Percentiles rank a stretch among this genome's conserved stretches.
Evolutionary conservation across 2,888 invertebrate species (phyloP).

Genomic region (Sturmia bella): DNA sequence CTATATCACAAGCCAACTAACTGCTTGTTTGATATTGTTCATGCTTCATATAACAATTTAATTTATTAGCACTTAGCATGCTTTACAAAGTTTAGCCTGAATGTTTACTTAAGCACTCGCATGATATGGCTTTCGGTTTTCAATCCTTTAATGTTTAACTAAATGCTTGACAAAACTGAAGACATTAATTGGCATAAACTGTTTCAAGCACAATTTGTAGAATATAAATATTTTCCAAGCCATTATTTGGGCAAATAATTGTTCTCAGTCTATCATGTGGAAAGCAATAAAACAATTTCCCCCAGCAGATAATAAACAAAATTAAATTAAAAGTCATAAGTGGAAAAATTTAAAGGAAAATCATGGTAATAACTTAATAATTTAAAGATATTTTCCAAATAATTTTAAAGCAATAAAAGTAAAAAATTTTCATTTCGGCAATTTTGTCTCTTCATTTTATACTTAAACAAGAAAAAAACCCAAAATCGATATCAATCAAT

Average conservation of each 20-base stretch:
- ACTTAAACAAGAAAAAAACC: not conserved
- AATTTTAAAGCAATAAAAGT: too few species aligned
- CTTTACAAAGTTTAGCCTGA: not conserved
- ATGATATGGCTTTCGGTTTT: not conserved
- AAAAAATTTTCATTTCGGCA: not conserved
- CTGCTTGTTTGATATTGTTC: not conserved
- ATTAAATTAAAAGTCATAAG: not conserved
- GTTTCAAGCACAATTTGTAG: not conserved
- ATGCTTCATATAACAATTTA: slow-evolving; percentile 4
- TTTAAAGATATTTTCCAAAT: too few species aligned
- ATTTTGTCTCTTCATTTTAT: too few species aligned
- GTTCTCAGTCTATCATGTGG: slow-evolving; percentile 1
- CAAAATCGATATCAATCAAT: not conserved
- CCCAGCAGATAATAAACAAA: not conserved
- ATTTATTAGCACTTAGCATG: slow-evolving; percentile 8
- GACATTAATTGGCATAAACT: slow-evolving; percentile 34
- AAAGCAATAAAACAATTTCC: not conserved
- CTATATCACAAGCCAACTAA: too few species aligned
- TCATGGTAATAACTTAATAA: not conserved
- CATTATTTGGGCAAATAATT: slow-evolving; percentile 12
- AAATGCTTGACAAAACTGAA: slow-evolving; percentile 19
- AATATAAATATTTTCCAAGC: not conserved
- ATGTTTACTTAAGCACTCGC: not conserved
- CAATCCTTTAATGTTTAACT: not conserved
- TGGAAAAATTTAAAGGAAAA: not conserved